Evolutionary conservation across 64 coral and sea anemone species (phyloP).

Genomic region (Porites lutea): DNA sequence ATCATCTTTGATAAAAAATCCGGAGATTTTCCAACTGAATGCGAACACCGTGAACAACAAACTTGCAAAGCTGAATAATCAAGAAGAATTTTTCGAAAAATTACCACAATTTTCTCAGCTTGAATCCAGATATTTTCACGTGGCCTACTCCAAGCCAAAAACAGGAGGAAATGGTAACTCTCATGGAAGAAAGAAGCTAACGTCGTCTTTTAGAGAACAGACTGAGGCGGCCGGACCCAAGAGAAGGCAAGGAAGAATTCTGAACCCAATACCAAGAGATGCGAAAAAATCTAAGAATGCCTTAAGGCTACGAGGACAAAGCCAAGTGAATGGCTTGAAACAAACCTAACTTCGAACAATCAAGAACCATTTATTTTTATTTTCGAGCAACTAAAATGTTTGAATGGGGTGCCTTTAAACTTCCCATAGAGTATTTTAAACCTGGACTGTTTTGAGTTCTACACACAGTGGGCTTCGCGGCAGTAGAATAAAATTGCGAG

Average conservation of each 20-base stretch:
- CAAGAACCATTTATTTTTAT: not conserved
- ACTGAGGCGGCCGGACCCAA: not conserved
- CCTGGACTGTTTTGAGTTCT: too few relatives aligned
- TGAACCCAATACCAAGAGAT: conserved; percentile 2
- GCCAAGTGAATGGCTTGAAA: not conserved
- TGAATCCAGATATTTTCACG: not conserved
- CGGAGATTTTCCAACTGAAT: not conserved
- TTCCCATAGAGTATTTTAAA: too few relatives aligned
- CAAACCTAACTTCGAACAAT: not conserved
- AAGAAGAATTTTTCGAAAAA: not conserved
- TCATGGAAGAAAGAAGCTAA: not conserved
- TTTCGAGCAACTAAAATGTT: too few relatives aligned
- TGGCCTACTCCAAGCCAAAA: conserved; percentile 23
- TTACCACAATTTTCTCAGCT: not conserved
- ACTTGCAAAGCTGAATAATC: not conserved
- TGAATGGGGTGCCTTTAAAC: too few relatives aligned
- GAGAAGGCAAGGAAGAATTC: not conserved
- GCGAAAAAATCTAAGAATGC: not conserved
- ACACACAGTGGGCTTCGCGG: too few relatives aligned
- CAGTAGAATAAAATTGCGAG: too few relatives aligned
- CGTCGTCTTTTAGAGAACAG: not conserved
- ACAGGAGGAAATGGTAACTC: not conserved
- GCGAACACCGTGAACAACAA: not conserved
- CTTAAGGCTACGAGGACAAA: not conserved
- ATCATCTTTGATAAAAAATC: not conserved